These are phyloP conservation scores for Theretra japonica DNA, from an alignment of 2,888 invertebrate species.

Conservation along the genomic window DNA sequence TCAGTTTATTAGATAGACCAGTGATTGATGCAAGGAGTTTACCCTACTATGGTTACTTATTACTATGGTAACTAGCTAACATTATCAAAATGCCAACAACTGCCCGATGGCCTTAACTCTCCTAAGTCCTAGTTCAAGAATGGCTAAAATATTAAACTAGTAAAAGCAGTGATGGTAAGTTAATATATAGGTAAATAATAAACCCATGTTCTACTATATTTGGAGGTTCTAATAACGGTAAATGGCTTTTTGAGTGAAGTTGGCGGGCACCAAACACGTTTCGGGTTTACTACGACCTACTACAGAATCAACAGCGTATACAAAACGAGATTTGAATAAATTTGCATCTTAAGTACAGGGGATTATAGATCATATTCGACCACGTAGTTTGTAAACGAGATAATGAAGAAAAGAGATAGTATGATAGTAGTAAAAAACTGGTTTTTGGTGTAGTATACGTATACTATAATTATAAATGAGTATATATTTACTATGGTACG, in stretches of 20 bases:
- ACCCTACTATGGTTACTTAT: too few relatives aligned
- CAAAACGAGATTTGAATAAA: slow-evolving; percentile 20
- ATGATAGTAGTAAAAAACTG: slow-evolving; percentile 27
- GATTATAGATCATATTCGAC: not conserved
- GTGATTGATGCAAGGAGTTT: not conserved
- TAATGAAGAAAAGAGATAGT: slow-evolving; percentile 26
- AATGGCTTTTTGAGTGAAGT: slow-evolving; percentile 67
- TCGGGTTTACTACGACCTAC: slow-evolving; percentile 76
- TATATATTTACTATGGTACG: not conserved
- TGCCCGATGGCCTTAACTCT: too few relatives aligned
- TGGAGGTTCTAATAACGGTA: slow-evolving; percentile 68
- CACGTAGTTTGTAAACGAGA: not conserved
- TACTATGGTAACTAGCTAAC: too few relatives aligned
- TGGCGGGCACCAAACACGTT: slow-evolving; percentile 73
- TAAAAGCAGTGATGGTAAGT: not conserved
- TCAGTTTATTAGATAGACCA: not conserved
- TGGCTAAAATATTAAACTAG: not conserved
- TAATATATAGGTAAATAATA: not conserved
- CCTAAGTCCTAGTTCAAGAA: too few relatives aligned
- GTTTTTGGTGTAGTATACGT: slow-evolving; percentile 27
- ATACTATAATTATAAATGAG: not conserved
- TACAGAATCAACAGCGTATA: slow-evolving; percentile 60
- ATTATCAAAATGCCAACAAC: too few relatives aligned
- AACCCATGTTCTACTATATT: slow-evolving; percentile 51
- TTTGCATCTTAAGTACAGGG: not conserved